Base-by-base conservation (phyloP, 2,113 vertebrate genomes). In the Seriola dumerili region DNA sequence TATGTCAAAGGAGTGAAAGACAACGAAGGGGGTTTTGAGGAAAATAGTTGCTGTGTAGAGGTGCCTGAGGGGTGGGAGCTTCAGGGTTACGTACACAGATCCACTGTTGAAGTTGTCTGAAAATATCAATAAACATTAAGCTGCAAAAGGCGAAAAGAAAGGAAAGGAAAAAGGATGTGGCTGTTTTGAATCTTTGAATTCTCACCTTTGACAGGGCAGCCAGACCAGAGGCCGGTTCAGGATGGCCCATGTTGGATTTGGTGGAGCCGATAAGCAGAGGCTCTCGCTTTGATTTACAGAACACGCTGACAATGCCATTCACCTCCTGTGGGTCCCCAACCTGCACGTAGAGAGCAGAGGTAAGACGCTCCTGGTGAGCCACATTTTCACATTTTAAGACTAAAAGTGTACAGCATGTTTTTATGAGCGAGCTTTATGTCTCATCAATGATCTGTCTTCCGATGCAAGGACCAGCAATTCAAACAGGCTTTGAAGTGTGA, bases 181-280 rank as follows among this genome's bases (percentile, higher is more conserved):
- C 5, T 25, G 32, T 59, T 58, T 38, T 46, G 17, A 59, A 69
- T 52, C 6, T 40, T 64, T 2, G 19, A 11, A 17, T 3, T 36
- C 25, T 95, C 88, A 97, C 98, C 96, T 99, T 99, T 63, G 95
- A 93, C 66, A 99, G 91, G 0, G 96, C 97, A 5, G 96, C 96
- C 57, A 99, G 95, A 36, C 98, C 98, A 0, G 98, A 97, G 5
- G 97, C 98, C 1, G 98, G 97, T 90, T 99, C 98, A 1, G 98
- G 94, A 76, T 99, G 98, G 25, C 98, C 98, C 98, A 99, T 99
- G 93, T 99, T 99, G 55, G 98, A 99, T 90, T 99, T 99, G 59
- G 96, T 97, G 84, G 98, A 99, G 38, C 98, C 98, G 6, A 99
- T 94, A 71, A 99, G 92, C 86, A 99, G 85, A 0, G 97, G 97